Conservation (phyloP, 30 jellyfish, hydroid and myxozoan genomes). For the Pelagia noctiluca region DNA sequence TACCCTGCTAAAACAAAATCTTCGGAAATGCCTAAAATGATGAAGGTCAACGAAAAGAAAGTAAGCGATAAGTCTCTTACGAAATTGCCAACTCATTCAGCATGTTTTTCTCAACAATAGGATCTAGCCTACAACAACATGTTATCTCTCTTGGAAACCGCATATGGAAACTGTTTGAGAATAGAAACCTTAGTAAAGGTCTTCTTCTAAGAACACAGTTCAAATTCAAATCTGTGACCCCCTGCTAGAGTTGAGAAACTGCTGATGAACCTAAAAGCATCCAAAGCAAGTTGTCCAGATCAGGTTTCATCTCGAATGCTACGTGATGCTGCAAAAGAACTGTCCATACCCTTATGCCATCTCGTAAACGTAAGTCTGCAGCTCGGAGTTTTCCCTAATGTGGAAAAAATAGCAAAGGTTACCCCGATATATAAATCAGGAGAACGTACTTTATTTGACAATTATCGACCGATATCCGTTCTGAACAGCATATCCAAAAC, state of each 20-base stretch:
- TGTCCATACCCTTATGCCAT: conserved; percentile 21
- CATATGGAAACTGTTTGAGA: conserved; percentile 1
- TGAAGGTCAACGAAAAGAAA: conserved; percentile 3
- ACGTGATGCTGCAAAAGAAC: conserved; percentile 16
- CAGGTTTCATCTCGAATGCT: conserved; percentile 4
- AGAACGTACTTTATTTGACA: conserved; percentile 47
- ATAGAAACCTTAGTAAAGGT: background rate
- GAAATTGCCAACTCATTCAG: background rate
- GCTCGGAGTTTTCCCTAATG: conserved; percentile 40
- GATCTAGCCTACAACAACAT: conserved; percentile 5
- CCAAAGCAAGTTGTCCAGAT: conserved; percentile 10
- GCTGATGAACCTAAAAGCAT: conserved; percentile 15
- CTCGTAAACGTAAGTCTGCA: conserved; percentile 12
- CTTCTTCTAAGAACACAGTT: background rate
- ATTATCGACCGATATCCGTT: conserved; percentile 50
- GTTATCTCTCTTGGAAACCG: background rate
- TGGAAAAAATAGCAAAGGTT: conserved; percentile 31
- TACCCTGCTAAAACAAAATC: conserved; percentile 3
- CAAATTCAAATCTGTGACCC: conserved; percentile 8
- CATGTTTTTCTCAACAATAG: background rate
- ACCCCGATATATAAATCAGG: conserved; percentile 54
- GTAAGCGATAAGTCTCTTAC: conserved; percentile 1
- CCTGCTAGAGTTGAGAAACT: conserved; percentile 20
- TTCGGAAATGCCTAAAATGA: conserved; percentile 3
- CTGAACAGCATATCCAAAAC: conserved; percentile 15